A percentile compares a stretch with the other conserved stretches of the same genome.
These are phyloP conservation scores for Bubalus kerabau DNA, from an alignment of 2,113 vertebrate genomes.

Conservation along the genomic window DNA sequence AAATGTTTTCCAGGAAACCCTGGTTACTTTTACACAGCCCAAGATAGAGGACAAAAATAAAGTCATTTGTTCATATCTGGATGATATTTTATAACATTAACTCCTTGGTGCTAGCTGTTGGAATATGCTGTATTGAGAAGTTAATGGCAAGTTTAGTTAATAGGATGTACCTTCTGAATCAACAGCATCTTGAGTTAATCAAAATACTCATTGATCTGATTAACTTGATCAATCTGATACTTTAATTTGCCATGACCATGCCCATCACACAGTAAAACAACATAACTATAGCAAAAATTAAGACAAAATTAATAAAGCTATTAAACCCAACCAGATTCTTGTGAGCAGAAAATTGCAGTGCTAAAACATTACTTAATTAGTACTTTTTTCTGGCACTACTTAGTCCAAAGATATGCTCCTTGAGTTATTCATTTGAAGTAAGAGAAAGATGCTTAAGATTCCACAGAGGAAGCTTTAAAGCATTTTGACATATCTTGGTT, in stretches of 20 bases:
- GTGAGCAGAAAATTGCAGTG: not conserved
- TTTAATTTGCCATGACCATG: not conserved
- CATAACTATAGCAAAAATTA: constrained; percentile 12
- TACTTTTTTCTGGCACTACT: not conserved
- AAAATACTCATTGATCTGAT: constrained; percentile 13
- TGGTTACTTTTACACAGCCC: not conserved
- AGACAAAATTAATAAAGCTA: not conserved
- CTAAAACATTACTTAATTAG: not conserved
- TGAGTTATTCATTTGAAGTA: not conserved
- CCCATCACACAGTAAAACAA: not conserved
- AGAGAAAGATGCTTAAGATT: not conserved
- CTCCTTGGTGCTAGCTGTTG: not conserved
- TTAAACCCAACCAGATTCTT: constrained; percentile 20
- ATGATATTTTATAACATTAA: not conserved
- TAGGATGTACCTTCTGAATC: not conserved
- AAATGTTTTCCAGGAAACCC: not conserved
- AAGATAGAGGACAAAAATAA: not conserved
- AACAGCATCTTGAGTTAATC: not conserved
- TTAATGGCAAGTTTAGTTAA: not conserved
- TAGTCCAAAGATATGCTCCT: not conserved
- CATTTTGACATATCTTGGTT: not conserved
- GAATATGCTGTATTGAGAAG: not conserved
- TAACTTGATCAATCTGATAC: not conserved
- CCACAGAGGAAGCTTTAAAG: not conserved
- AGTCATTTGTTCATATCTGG: not conserved